Percentiles rank a stretch among this genome's conserved stretches.
Conservation (phyloP, 2,888 invertebrate genomes). For the Iphiclides podalirius region DNA sequence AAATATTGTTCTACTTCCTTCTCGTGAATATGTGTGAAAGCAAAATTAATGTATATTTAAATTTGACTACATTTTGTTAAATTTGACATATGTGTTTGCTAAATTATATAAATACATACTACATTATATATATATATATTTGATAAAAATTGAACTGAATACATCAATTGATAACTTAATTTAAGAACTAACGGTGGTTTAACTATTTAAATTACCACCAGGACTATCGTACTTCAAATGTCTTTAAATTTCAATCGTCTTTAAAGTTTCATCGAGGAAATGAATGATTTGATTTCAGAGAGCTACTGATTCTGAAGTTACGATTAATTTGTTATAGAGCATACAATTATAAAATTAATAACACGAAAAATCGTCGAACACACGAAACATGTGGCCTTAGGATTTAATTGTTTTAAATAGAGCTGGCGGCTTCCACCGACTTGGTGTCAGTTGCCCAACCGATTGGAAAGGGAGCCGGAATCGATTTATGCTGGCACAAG, state of each 20-base stretch:
- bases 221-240: too few relatives aligned
- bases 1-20: background rate
- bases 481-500: conserved; percentile 54
- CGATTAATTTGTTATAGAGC: background rate
- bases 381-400: conserved; percentile 19
- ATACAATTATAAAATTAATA: background rate
- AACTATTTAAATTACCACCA: background rate
- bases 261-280: background rate
- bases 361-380: background rate
- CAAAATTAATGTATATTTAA: too few relatives aligned
- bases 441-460: conserved; percentile 34
- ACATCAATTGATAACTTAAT: background rate
- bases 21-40: too few relatives aligned
- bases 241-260: too few relatives aligned
- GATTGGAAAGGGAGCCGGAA: conserved; percentile 72
- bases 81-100: too few relatives aligned
- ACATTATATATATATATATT: too few relatives aligned
- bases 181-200: background rate
- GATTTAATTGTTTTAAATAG: conserved; percentile 48
- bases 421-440: conserved; percentile 34
- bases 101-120: too few relatives aligned
- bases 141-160: too few relatives aligned
- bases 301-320: background rate
- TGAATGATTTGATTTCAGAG: background rate
- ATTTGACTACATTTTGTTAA: too few relatives aligned